A percentile compares a stretch with the other conserved stretches of the same genome.
Conservation (phyloP, 1,140 invertebrate genomes). For the Mamestra configurata region DNA sequence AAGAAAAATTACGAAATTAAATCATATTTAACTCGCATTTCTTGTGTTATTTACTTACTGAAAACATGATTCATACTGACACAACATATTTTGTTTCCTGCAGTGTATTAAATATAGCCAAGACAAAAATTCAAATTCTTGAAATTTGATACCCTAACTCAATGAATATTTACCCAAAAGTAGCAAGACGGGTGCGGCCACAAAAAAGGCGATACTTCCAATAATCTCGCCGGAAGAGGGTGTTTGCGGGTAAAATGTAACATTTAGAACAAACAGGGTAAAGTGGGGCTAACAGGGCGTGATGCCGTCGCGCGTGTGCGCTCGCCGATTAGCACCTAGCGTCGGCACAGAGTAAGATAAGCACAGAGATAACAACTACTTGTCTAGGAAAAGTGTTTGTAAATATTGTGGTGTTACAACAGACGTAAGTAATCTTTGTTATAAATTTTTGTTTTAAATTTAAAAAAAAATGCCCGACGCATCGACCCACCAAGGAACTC, state of each 20-base stretch:
- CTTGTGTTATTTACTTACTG: conserved; percentile 24
- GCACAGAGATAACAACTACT: conserved; percentile 48
- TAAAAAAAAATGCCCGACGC: too few relatives aligned
- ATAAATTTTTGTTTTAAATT: background rate
- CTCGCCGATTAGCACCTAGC: conserved; percentile 78
- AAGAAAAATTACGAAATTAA: conserved; percentile 87
- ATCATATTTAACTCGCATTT: conserved; percentile 85
- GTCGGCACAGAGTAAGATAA: conserved; percentile 53
- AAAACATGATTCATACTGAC: background rate
- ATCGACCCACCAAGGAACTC: too few relatives aligned
- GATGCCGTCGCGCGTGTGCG: conserved; percentile 71
- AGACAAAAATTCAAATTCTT: background rate
- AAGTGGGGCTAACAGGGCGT: conserved; percentile 75
- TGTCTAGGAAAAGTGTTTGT: conserved; percentile 29
- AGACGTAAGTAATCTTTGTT: background rate
- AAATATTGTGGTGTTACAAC: conserved; percentile 9
- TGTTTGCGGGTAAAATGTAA: conserved; percentile 82
- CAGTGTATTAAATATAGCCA: background rate
- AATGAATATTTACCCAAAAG: conserved; percentile 64
- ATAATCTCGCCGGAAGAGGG: conserved; percentile 79
- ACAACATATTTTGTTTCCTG: background rate
- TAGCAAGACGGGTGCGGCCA: conserved; percentile 67
- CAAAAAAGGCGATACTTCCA: conserved; percentile 79
- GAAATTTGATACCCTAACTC: conserved; percentile 11
- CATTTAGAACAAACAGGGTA: conserved; percentile 78